Percentiles rank a stretch among this genome's conserved stretches.
phyloP scores from a whole-genome alignment of 2,888 invertebrate genomes.

The Andrena trimmerana region DNA sequence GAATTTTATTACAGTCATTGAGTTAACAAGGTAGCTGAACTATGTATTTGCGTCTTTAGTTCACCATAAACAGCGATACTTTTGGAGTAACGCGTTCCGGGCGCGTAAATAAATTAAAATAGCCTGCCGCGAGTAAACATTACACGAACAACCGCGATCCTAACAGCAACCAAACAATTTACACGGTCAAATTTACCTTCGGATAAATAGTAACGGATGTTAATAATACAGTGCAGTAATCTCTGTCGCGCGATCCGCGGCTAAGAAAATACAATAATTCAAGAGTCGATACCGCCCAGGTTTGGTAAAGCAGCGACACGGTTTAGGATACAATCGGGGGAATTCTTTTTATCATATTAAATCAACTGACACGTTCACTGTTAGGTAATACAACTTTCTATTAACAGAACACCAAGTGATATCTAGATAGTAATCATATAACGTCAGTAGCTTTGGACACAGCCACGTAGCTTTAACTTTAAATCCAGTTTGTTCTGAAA shows the following conservation, averaged over 20 bases:
- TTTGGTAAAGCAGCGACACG: not conserved
- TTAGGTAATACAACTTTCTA: constrained; percentile 3
- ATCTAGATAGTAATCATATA: too few species aligned
- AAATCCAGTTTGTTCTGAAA: too few species aligned
- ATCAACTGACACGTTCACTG: not conserved
- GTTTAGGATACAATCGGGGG: not conserved
- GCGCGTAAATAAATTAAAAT: constrained; percentile 54
- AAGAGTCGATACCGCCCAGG: not conserved
- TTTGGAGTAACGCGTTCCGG: constrained; percentile 24
- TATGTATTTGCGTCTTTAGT: not conserved
- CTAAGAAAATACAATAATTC: not conserved
- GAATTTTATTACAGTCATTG: constrained; percentile 21
- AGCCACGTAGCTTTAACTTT: too few species aligned
- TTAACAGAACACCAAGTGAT: not conserved
- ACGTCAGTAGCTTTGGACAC: too few species aligned
- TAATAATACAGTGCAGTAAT: constrained; percentile 37
- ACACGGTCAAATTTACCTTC: constrained; percentile 41
- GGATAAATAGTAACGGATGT: constrained; percentile 41
- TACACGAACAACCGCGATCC: constrained; percentile 37
- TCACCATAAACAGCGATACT: not conserved
- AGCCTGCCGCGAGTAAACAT: constrained; percentile 44
- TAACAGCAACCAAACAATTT: constrained; percentile 42
- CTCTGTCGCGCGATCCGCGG: not conserved
- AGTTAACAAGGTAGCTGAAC: constrained; percentile 32
- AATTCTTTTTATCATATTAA: not conserved